These are phyloP conservation scores for Hucho hucho DNA, from an alignment of 2,113 vertebrate genomes.

Conservation along the genomic window DNA sequence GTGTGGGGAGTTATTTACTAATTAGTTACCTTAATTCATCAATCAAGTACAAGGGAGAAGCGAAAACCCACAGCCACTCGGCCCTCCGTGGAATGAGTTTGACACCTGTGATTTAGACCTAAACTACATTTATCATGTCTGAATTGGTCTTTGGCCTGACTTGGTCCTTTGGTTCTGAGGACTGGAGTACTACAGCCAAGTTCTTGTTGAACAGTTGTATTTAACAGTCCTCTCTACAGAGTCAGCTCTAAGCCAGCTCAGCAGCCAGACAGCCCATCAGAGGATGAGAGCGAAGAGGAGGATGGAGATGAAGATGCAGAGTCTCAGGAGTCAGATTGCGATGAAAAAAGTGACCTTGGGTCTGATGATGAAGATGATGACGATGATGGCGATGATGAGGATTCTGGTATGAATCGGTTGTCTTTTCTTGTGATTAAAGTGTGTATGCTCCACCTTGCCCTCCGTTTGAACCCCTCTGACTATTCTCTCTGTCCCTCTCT, in stretches of 20 bases:
- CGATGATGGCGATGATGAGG: slow-evolving; percentile 16
- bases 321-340: slow-evolving; percentile 35
- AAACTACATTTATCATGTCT: background rate
- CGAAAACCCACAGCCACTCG: too few species aligned
- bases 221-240: slow-evolving; percentile 23
- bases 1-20: too few species aligned
- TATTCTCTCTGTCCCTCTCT: too few species aligned
- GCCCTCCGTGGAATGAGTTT: too few species aligned
- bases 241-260: slow-evolving; percentile 24
- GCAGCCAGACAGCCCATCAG: slow-evolving; percentile 28
- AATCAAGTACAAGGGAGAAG: too few species aligned
- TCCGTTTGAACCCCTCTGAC: too few species aligned
- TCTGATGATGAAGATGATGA: slow-evolving; percentile 45
- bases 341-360: slow-evolving; percentile 27
- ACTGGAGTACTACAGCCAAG: background rate
- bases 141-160: too few species aligned
- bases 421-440: background rate
- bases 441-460: too few species aligned
- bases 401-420: slow-evolving; percentile 22
- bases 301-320: slow-evolving; percentile 11
- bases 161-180: background rate
- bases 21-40: too few species aligned
- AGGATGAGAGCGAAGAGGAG: slow-evolving; percentile 19
- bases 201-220: background rate
- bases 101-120: too few species aligned